phyloP scores from a whole-genome alignment of 2,797 vertebrate genomes.

The Xiphorhynchus erythropygius region DNA sequence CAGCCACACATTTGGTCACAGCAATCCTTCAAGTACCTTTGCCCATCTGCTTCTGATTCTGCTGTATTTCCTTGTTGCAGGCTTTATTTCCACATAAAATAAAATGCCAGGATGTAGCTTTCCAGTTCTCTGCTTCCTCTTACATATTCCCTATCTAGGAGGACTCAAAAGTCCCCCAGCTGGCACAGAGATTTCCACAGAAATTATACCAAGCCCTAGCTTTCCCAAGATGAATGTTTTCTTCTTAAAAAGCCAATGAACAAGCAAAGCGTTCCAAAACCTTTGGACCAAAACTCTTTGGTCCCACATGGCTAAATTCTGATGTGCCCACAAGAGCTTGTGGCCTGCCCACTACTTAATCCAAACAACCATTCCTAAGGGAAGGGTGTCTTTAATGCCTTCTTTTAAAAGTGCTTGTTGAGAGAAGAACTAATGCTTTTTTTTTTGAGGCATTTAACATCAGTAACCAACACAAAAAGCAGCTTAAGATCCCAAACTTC shows the following conservation, averaged over 20 bases:
- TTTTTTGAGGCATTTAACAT: neutral
- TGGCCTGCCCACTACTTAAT: neutral
- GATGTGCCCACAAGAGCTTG: neutral
- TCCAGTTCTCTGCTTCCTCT: neutral
- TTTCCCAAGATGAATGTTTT: neutral
- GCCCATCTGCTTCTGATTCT: neutral
- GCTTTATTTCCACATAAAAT: conserved; percentile 4
- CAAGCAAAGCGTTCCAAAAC: neutral
- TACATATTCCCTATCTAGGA: neutral
- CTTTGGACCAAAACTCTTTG: too few species aligned
- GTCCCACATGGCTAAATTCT: neutral
- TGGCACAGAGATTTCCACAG: neutral
- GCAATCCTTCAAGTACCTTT: neutral
- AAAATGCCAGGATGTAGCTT: neutral
- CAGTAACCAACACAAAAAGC: neutral
- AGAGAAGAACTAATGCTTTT: neutral
- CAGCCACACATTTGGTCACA: neutral
- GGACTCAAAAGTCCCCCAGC: neutral
- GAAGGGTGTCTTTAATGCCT: neutral
- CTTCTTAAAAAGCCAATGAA: neutral
- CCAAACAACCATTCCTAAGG: neutral
- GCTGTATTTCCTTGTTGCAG: neutral
- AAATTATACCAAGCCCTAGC: neutral
- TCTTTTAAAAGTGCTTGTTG: neutral
- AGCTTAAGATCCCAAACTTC: neutral